Base-by-base conservation (phyloP, 2,113 vertebrate genomes). In the Phaetusa simplex region DNA sequence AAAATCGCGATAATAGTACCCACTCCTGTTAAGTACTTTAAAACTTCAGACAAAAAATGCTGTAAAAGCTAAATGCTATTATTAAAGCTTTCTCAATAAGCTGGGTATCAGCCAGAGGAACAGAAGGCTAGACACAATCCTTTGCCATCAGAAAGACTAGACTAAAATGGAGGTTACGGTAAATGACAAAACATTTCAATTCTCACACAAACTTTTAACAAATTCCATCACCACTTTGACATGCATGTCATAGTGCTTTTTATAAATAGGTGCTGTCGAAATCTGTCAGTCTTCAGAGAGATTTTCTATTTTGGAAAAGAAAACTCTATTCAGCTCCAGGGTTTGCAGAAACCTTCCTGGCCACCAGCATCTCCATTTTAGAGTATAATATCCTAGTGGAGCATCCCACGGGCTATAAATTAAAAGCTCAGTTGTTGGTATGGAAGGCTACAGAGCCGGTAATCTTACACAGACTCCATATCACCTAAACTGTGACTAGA, bases 161-260 rank as follows among this genome's bases (percentile, higher is more conserved):
- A 61, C 38, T 73, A 95, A 92, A 93, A 91, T 67, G 43, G 64
- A 95, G 73, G 77, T 93, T 92, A 88, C 56, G 40, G 47, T 65
- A 95, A 93, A 89, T 91, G 86, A 92, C 72, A 97, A 92, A 94
- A 92, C 6, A 72, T 92, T 82, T 94, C 72, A 71, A 11, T 96
- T 79, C 83, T 93, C 53, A 61, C 47, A 86, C 11, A 91, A 95
- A 84, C 34, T 78, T 93, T 82, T 56, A 86, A 79, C 43, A 82
- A 91, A 74, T 94, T 84, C 56, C 47, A 61, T 90, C 90, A 81
- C 24, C 55, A 71, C 40, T 93, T 83, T 86, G 88, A 94, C 88
- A 84, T 19, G 2, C 11, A 52, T 72, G 30, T 86, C 88, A 86
- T 47, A 50, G 26, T 56, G 58, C 19, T 71, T 84, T 92, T 94